Conservation (phyloP, 2,797 vertebrate species). For the Chloroceryle inda region DNA sequence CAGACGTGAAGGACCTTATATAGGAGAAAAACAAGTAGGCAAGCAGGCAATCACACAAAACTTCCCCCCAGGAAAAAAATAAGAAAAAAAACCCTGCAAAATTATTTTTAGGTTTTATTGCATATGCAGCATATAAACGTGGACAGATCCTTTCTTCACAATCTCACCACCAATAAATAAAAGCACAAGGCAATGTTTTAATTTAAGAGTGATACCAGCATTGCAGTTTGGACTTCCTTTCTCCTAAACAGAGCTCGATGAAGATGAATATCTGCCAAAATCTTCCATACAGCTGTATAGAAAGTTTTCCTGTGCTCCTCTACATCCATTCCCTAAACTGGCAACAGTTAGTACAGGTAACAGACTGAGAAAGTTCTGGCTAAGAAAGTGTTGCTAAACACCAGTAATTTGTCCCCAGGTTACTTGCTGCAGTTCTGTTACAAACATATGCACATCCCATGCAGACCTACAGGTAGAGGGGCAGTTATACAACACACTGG, state of each 20-base stretch:
- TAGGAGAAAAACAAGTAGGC: neutral
- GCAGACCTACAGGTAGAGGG: neutral
- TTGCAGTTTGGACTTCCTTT: neutral
- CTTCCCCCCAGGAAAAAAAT: neutral
- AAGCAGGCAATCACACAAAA: neutral
- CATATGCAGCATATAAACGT: neutral
- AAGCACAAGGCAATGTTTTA: neutral
- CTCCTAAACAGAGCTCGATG: neutral
- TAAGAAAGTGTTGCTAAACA: neutral
- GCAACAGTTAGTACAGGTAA: neutral
- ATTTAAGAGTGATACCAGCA: neutral
- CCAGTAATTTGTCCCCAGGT: neutral
- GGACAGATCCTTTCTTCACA: neutral
- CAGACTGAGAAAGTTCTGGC: neutral
- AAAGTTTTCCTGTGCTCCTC: neutral
- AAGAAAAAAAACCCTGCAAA: no score
- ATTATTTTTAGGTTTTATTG: neutral
- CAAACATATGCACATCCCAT: neutral
- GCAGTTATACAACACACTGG: neutral
- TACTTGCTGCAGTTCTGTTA: neutral
- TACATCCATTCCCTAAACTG: neutral
- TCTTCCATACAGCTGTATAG: neutral
- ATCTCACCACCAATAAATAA: conserved; percentile 19
- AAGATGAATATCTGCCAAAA: neutral
- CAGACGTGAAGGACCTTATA: neutral